These are phyloP conservation scores for Esox niger DNA, from an alignment of 2,113 vertebrate species.

Conservation along the genomic window DNA sequence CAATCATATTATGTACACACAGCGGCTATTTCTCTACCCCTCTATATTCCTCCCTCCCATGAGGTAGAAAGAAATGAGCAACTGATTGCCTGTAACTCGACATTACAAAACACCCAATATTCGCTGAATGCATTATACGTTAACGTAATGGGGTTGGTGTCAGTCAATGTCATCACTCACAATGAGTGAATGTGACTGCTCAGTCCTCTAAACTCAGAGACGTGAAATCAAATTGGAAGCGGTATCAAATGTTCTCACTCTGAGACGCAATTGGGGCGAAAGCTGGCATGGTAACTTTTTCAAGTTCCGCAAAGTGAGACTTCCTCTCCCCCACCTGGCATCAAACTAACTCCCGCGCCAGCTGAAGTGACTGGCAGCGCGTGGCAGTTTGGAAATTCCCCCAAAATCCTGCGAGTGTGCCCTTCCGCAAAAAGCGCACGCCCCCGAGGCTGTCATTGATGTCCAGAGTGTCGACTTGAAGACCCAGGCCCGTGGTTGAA, in stretches of 20 bases:
- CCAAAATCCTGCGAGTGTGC: conserved; percentile 11
- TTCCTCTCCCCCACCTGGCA: not conserved
- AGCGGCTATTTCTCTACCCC: not conserved
- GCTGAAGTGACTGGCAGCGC: conserved; percentile 26
- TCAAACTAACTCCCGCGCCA: conserved; percentile 13
- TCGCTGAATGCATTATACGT: conserved; percentile 44
- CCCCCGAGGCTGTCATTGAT: conserved; percentile 37
- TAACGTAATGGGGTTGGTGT: conserved; percentile 36
- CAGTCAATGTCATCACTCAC: not conserved
- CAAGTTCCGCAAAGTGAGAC: not conserved
- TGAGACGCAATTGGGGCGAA: no score
- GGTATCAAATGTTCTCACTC: not conserved
- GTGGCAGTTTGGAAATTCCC: conserved; percentile 16
- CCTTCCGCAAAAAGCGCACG: no score
- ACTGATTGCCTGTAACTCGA: conserved; percentile 46
- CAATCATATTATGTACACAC: conserved; percentile 50
- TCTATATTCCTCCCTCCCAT: conserved; percentile 32
- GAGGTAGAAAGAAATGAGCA: conserved; percentile 43
- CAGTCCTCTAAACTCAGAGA: not conserved
- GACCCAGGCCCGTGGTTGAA: conserved; percentile 40
- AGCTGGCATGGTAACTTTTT: not conserved
- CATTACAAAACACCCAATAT: conserved; percentile 43
- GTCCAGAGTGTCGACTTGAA: conserved; percentile 36
- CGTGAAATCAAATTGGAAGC: not conserved
- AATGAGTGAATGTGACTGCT: not conserved